phyloP scores from a whole-genome alignment of 2,797 vertebrate genomes.

The Aviceda leuphotes region DNA sequence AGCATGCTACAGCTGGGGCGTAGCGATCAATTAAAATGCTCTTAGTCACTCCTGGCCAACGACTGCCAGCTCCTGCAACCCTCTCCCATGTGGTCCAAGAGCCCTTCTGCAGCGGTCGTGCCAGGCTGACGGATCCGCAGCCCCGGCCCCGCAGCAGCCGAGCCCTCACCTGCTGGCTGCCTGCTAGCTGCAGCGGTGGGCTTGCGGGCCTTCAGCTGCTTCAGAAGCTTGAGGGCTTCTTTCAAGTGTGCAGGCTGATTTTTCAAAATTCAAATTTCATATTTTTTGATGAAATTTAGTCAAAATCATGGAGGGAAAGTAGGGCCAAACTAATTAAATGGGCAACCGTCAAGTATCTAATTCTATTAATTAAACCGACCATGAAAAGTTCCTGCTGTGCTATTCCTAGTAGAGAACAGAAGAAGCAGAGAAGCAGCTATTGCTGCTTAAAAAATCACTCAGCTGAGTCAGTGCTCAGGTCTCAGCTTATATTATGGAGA shows the following conservation, averaged over 20 bases:
- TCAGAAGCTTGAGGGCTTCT: neutral
- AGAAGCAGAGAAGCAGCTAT: neutral
- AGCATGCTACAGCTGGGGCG: neutral
- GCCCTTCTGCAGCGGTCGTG: neutral
- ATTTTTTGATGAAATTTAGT: neutral
- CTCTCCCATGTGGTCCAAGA: neutral
- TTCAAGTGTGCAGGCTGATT: neutral
- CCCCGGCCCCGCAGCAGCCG: neutral
- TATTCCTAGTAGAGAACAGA: neutral
- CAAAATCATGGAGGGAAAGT: neutral
- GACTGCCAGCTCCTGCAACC: neutral
- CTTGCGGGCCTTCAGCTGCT: neutral
- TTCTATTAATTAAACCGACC: neutral
- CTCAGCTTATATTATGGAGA: neutral
- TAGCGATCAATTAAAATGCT: neutral
- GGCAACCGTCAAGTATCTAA: neutral
- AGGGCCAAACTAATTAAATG: neutral
- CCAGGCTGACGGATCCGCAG: neutral
- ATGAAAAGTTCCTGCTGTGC: neutral
- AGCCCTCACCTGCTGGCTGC: neutral
- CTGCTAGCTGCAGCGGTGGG: neutral
- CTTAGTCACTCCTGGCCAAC: neutral
- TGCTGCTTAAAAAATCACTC: neutral
- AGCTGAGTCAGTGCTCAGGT: neutral
- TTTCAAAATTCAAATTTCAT: neutral